Percentiles rank a stretch among this genome's conserved stretches.
Conservation (phyloP, 2,888 invertebrate genomes). For the Andricus quercusramuli region DNA sequence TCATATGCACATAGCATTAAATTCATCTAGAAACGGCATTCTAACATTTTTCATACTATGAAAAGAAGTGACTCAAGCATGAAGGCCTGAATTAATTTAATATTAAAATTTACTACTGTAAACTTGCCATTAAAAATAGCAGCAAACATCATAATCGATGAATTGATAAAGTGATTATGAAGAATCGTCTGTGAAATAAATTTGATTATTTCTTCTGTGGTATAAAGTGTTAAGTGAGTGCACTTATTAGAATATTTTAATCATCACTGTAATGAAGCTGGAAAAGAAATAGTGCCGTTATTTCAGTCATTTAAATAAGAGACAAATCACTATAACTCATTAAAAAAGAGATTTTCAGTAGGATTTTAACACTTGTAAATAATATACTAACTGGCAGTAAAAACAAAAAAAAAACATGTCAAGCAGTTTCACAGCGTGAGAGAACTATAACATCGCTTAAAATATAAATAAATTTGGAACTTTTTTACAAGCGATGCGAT, state of each 20-base stretch:
- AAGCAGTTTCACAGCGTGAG: background rate
- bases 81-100: background rate
- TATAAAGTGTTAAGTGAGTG: background rate
- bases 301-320: background rate
- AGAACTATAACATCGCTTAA: background rate
- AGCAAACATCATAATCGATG: background rate
- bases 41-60: background rate
- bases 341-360: background rate
- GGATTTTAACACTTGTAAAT: background rate
- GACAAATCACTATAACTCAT: background rate
- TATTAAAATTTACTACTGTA: background rate
- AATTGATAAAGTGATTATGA: background rate
- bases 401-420: background rate
- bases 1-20: background rate
- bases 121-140: background rate
- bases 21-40: background rate
- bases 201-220: background rate
- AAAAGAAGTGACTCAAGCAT: background rate
- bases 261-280: no score
- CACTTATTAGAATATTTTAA: background rate
- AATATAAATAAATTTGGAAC: background rate
- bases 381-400: background rate
- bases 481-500: background rate
- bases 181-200: background rate
- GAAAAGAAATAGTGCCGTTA: background rate